Base-by-base conservation (phyloP, 2,888 invertebrate species). In the Heteromyza rotundicornis region DNA sequence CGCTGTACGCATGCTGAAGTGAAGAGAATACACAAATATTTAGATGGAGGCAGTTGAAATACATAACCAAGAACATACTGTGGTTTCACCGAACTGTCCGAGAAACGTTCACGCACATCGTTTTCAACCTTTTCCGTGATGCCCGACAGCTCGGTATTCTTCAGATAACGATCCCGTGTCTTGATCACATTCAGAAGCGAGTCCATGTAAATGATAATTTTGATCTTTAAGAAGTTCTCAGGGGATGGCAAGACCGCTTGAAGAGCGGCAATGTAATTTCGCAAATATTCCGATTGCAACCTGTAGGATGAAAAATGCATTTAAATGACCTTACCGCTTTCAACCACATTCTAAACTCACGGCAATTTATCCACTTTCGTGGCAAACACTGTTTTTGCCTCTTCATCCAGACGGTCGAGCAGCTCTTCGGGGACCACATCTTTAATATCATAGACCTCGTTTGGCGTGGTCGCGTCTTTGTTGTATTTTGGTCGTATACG, bases 91-190 rank as follows among this genome's bases (percentile, higher is more conserved):
- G 59, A 62, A 40, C 72, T 70, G 66, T 76, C 76, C 0, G 75
- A 65, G 64, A 83, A 82, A 2, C 78, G 74, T n/a, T 65, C 50
- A 0, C 81, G 77, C 19, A 83, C 74, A 64, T 82, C 77, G 32
- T 74, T 80, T 59, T 82, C 82, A 0, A 82, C 73, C 53, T 82
- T 81, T 53, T 82, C 82, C 0, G 82, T 76, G 7, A 82, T 79
- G 20, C 72, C 62, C 0, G 82, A 82, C 0, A 83, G 59, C 32
- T 78, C 77, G 0, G 68, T 57, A 2, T 49, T 54, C 14, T 70
- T 73, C 52, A 82, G 62, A 27, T 62, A 70, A 0, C 70, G 74
- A n/a, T 62, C 64, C 3, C 70, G 75, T 2, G 77, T 55, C 12
- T 73, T 73, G 2, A 82, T 69, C 3, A 82, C 68, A 23, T 74